Percentiles rank a stretch among this genome's conserved stretches.
phyloP scores from a whole-genome alignment of 2,888 invertebrate genomes.

The Dromius quadrimaculatus region DNA sequence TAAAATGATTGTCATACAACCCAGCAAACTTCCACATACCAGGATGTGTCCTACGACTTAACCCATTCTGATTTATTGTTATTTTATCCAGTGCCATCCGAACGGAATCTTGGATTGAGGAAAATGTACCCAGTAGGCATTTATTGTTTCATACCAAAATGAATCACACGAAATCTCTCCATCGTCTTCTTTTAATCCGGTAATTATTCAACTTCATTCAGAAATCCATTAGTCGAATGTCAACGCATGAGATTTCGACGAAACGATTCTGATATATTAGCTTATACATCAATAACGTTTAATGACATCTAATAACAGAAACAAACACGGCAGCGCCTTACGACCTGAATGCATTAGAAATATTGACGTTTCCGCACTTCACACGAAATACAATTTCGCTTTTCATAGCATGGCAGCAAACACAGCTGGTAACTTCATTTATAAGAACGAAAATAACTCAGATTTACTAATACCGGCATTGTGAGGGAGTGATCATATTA shows the following conservation, averaged over 20 bases:
- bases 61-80: slow-evolving; percentile 48
- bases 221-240: no score
- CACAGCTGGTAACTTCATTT: slow-evolving; percentile 28
- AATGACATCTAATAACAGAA: slow-evolving; percentile 23
- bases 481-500: no score
- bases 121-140: slow-evolving; percentile 29
- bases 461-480: no score
- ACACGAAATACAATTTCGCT: slow-evolving; percentile 27
- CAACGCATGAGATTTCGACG: no score
- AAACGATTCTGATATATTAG: no score
- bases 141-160: slow-evolving; percentile 8
- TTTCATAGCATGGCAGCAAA: slow-evolving; percentile 22
- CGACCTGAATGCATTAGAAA: background rate
- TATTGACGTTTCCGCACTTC: slow-evolving; percentile 30
- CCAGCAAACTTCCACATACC: slow-evolving; percentile 28
- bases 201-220: no score
- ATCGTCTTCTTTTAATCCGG: no score
- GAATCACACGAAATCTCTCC: no score
- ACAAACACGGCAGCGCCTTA: background rate
- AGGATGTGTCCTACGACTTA: slow-evolving; percentile 42
- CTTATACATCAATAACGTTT: slow-evolving; percentile 6
- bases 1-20: slow-evolving; percentile 43
- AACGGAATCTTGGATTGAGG: slow-evolving; percentile 17
- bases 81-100: slow-evolving; percentile 41
- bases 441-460: slow-evolving; percentile 24